Evolutionary conservation across 2,888 invertebrate genomes (phyloP), one percentile per base, ranked within the genome.

Genomic region (Dasysyrphus albostriatus): DNA sequence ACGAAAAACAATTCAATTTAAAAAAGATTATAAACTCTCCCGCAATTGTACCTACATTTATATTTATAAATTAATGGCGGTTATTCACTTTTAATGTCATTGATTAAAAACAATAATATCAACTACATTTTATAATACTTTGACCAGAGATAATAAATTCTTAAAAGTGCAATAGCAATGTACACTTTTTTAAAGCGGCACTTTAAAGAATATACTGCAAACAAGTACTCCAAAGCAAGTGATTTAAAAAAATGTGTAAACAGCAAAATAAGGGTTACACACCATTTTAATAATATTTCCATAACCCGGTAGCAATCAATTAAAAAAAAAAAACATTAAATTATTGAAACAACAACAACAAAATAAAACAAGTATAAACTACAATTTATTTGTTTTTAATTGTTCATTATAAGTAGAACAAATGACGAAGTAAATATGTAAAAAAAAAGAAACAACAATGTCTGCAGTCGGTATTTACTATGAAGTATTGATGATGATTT

Each of bases 321-420:
- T 61, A 42, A 61, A 61, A 61, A 61, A 42, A 61, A 61, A 61
- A 61, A 42, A 42, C 61, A 61, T 61, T 61, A 49, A 58, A 59
- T 59, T 59, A 37, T 59, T 16, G 39, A n/a, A n/a, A 19, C 24
- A 24, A 24, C 24, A 19, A 59, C 16, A 59, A 37, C 24, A 14
- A 59, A 34, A 58, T 10, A 24, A 24, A 32, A 32, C 32, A 32
- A 32, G 32, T 32, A 0, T n/a, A 5, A 29, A 6, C 3, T 59
- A 39, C 59, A 59, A 59, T 61, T 61, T 61, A 42, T 61, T 61
- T 61, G 61, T 42, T 61, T 61, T 61, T 7, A 42, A 24, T 9
- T 42, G 16, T 61, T 24, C 14, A 29, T 24, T 39, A 1, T 24
- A 29, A 32, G 10, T 16, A 65, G 32, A 42, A 51, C 51, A 78